Conservation (phyloP, 2,113 vertebrate species). For the Vombatus ursinus region DNA sequence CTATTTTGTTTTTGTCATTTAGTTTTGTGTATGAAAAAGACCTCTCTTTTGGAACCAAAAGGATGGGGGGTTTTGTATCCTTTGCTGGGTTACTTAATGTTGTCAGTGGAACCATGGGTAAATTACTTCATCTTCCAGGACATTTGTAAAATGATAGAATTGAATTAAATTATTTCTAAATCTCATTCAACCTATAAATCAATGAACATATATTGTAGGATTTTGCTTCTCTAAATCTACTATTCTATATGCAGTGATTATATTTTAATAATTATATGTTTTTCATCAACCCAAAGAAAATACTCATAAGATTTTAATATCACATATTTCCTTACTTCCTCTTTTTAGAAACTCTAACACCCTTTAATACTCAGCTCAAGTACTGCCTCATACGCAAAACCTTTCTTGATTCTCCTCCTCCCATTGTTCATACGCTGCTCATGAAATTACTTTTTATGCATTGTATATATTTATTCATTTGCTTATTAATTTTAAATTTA, state of each 20-base stretch:
- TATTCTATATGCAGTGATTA: background rate
- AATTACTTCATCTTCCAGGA: no score
- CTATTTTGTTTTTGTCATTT: background rate
- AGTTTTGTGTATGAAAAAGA: background rate
- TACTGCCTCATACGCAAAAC: background rate
- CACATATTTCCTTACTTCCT: background rate
- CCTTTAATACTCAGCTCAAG: background rate
- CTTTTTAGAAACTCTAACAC: background rate
- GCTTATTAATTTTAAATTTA: no score
- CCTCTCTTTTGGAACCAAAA: no score
- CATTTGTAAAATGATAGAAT: no score
- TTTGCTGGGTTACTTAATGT: no score
- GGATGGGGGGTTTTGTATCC: no score
- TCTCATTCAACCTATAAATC: no score
- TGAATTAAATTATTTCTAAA: no score
- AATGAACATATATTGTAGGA: background rate
- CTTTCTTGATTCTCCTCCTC: background rate
- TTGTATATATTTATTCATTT: background rate
- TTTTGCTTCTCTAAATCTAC: background rate
- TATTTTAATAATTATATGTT: background rate
- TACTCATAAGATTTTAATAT: background rate
- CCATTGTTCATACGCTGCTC: background rate
- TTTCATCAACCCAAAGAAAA: no score
- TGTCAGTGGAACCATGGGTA: no score
- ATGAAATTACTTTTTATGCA: background rate